phyloP scores from a whole-genome alignment of 2,797 vertebrate genomes.

The Cygnus olor region DNA sequence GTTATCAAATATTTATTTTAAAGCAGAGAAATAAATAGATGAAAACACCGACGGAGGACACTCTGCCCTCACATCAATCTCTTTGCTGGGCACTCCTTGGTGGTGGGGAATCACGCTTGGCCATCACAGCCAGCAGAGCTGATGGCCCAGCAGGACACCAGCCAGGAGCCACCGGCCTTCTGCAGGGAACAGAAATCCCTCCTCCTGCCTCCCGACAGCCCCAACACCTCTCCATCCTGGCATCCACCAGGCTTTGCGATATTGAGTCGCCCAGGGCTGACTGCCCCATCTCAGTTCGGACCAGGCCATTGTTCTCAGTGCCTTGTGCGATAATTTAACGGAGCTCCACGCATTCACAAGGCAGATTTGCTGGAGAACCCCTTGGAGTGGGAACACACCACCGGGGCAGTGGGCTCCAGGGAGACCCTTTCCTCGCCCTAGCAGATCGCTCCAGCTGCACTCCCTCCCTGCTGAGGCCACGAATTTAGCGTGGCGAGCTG shows the following conservation, averaged over 20 bases:
- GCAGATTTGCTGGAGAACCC: neutral
- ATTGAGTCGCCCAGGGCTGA: neutral
- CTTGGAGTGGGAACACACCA: neutral
- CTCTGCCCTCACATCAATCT: neutral
- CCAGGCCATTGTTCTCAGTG: neutral
- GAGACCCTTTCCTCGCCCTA: neutral
- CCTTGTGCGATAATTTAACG: neutral
- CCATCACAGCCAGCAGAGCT: too few relatives aligned
- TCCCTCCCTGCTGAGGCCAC: neutral
- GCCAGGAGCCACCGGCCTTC: neutral
- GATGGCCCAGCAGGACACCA: neutral
- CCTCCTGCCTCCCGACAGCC: accelerated
- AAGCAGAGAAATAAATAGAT: constrained; percentile 23
- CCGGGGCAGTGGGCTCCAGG: neutral
- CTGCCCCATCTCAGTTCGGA: neutral
- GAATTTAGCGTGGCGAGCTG: accelerated
- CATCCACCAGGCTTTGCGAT: neutral
- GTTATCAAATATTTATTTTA: constrained; percentile 55
- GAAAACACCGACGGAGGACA: neutral
- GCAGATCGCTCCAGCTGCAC: neutral
- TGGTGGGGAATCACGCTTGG: neutral
- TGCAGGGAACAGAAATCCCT: neutral
- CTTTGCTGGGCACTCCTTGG: neutral
- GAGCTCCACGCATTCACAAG: neutral
- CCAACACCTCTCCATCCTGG: neutral